Base-by-base conservation (phyloP, 2,888 invertebrate species). In the Odontothrips loti region DNA sequence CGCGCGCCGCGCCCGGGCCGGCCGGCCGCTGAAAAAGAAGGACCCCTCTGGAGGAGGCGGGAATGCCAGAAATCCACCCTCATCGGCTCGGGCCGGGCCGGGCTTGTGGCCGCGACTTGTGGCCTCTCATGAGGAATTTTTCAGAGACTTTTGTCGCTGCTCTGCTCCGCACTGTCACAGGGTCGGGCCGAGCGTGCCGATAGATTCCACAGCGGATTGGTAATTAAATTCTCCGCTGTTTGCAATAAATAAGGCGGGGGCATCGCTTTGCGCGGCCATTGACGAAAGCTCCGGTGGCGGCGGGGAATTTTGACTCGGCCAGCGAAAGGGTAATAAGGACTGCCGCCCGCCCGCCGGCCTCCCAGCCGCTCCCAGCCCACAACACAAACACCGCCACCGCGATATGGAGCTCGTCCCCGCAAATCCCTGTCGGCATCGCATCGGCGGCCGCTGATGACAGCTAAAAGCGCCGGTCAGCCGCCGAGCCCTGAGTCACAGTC, bases 41-140 rank as follows among this genome's bases (percentile, higher is more conserved):
- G 82, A 85, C 83, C 82, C 80, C 82, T 82, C 80, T 80, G 81
- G 82, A 63, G 68, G 81, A 81, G 47, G 79, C 82, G 79, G 82
- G 80, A 51, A 78, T 79, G 27, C n/a, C 48, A 80, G 82, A 80
- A 80, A 79, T 79, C 79, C 79, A 6, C 34, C 34, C 34, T 43
- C 34, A 6, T 43, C 34, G 34, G 34, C 34, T 43, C 34, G 34
- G 23, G 47, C 79, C 27, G 34, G 34, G 2, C 15, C 34, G 11
- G 79, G 17, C 47, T 11, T n/a, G 15, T 17, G 17, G 51, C 3
- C 34, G 34, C 29, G 20, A 80, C 78, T 80, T 47, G 15, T 58
- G 43, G 34, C 48, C 17, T 79, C 80, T 83, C 79, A 75, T 80
- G 83, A 84, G 83, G 82, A 83, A 83, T 81, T 80, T 47, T 17